Conservation (phyloP, 2,888 invertebrate genomes). For the Balanococcus diminutus region DNA sequence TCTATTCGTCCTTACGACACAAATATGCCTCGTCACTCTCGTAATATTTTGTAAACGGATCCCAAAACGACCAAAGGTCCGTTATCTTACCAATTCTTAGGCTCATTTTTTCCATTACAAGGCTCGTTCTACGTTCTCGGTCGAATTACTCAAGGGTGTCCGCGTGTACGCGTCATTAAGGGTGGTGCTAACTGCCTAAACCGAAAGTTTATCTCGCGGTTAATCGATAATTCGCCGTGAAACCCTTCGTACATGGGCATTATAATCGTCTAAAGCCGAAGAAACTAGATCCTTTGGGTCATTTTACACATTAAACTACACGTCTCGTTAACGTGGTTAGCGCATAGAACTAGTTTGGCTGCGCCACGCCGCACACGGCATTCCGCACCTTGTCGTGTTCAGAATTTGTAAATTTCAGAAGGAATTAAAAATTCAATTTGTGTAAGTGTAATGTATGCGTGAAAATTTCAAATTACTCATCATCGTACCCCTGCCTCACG, state of each 20-base stretch:
- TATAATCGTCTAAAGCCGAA: neutral
- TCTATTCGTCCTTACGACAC: too few relatives aligned
- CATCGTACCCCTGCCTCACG: neutral
- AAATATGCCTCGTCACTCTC: too few relatives aligned
- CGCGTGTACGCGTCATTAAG: neutral
- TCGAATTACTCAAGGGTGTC: too few relatives aligned
- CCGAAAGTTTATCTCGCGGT: neutral
- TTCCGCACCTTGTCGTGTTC: too few relatives aligned
- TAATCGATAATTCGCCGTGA: neutral
- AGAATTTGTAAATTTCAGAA: neutral
- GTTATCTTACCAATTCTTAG: neutral
- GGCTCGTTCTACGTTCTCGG: neutral
- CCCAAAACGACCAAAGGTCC: neutral
- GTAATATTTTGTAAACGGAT: neutral
- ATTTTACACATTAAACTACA: neutral
- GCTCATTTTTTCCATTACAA: neutral
- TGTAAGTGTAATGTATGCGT: neutral
- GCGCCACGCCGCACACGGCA: neutral
- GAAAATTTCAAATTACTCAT: slow-evolving; percentile 10
- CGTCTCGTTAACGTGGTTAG: neutral
- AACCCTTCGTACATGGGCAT: neutral
- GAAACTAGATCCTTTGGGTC: neutral
- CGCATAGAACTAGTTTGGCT: neutral
- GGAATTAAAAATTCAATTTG: neutral
- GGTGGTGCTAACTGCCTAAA: too few relatives aligned